These are phyloP conservation scores for Thera britannica DNA, from an alignment of 2,888 invertebrate genomes.

Conservation along the genomic window DNA sequence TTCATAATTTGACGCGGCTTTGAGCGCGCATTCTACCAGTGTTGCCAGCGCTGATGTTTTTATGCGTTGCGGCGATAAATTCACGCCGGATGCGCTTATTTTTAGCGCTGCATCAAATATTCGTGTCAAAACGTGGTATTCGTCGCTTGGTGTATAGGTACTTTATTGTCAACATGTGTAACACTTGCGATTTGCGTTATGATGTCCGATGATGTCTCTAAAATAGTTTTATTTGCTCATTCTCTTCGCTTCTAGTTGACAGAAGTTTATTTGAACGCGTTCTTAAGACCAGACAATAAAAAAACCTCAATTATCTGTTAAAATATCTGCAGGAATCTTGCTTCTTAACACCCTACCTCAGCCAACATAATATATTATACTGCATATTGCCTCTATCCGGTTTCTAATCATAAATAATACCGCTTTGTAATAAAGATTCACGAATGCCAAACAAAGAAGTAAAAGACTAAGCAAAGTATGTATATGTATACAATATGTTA, in stretches of 20 bases:
- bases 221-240: conserved; percentile 53
- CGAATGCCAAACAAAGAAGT: too few species aligned
- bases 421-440: too few species aligned
- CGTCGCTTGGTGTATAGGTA: conserved; percentile 20
- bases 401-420: too few species aligned
- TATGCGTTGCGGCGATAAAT: conserved; percentile 70
- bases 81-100: conserved; percentile 69
- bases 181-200: conserved; percentile 55
- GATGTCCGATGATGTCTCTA: conserved; percentile 53
- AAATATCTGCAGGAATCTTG: too few species aligned
- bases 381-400: too few species aligned
- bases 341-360: too few species aligned
- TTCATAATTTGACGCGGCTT: conserved; percentile 78
- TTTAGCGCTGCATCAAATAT: conserved; percentile 69
- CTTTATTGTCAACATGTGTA: conserved; percentile 67
- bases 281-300: too few species aligned
- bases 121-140: conserved; percentile 21
- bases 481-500: too few species aligned
- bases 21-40: conserved; percentile 54
- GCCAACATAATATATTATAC: too few species aligned
- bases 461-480: too few species aligned
- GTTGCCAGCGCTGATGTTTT: conserved; percentile 73
- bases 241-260: background rate
- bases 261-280: conserved; percentile 42
- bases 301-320: too few species aligned